Base-by-base conservation (phyloP, 92 coral and sea anemone species). In the Phenganax marumi region DNA sequence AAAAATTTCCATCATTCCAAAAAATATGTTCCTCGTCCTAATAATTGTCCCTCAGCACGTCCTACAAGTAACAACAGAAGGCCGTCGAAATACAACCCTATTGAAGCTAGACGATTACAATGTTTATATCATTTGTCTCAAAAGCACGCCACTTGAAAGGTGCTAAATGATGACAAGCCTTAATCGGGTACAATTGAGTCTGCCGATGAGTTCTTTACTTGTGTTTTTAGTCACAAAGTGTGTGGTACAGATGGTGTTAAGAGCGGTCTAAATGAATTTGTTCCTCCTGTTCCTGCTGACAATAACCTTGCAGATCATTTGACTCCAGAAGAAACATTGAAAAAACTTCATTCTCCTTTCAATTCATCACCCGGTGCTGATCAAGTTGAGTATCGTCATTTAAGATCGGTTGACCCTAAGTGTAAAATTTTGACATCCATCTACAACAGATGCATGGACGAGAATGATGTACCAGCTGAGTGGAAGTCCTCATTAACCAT, bases 61-160 rank as follows among this genome's bases (percentile, higher is more conserved):
- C 63, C 46, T 6, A 47, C 55, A 3, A 21, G 11, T 22, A 54
- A 22, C 80, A 75, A 75, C 26, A 43, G 64, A 4, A 43, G 65
- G 7, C 80, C 58, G 6, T 47, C 53, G 10, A 18, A 13, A 9
- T 75, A 50, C 55, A 75, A 75, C 46, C 63, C 80, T 16, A 75
- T 50, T 54, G 80, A 75, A 17, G 80, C 80, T 7, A 18, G 80
- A 18, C 10, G 80, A 21, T 0, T 75, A 0, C 80, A 75, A 23
- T 10, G 46, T 21, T 50, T 75, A 9, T 75, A 75, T 13, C 57
- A 65, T 19, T 12, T 47, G 0, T 52, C 80, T 1, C 52, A 51
- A 47, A 71, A 71, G 19, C 76, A 56, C 12, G 76, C 76, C 1
- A 25, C 55, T 4, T n/a, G 76, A 26, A 47, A 71, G 24, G 76